These are phyloP conservation scores for Botia almorhae DNA, from an alignment of 2,797 vertebrate genomes.

Conservation along the genomic window DNA sequence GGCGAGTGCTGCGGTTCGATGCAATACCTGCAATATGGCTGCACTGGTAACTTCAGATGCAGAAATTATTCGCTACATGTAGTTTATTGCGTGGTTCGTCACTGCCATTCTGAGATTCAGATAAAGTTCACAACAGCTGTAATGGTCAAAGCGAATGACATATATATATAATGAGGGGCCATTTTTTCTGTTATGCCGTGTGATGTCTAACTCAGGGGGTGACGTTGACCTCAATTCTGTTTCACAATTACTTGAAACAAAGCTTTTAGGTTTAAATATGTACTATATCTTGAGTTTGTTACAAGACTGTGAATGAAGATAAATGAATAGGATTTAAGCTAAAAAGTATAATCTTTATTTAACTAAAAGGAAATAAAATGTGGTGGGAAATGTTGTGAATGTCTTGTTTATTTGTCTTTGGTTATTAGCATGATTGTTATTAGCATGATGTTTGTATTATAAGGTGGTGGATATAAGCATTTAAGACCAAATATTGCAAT, in stretches of 20 bases:
- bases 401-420: conserved; percentile 52
- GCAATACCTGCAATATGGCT: conserved; percentile 16
- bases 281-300: conserved; percentile 64
- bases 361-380: conserved; percentile 76
- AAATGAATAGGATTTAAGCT: conserved; percentile 70
- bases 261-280: conserved; percentile 73
- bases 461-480: background rate
- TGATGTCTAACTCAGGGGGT: conserved; percentile 4
- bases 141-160: conserved; percentile 12
- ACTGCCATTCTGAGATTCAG: background rate
- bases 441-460: background rate
- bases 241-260: conserved; percentile 73
- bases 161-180: conserved; percentile 2
- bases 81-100: conserved; percentile 1
- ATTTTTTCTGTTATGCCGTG: conserved; percentile 23
- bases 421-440: conserved; percentile 36
- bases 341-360: conserved; percentile 79
- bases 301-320: conserved; percentile 79
- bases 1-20: conserved; percentile 8
- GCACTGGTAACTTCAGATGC: background rate
- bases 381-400: conserved; percentile 62
- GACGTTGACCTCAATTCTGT: conserved; percentile 37
- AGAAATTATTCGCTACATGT: background rate
- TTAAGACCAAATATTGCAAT: background rate
- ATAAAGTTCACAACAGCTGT: background rate